phyloP scores from a whole-genome alignment of 2,113 vertebrate species.

The Synchiropus splendidus region DNA sequence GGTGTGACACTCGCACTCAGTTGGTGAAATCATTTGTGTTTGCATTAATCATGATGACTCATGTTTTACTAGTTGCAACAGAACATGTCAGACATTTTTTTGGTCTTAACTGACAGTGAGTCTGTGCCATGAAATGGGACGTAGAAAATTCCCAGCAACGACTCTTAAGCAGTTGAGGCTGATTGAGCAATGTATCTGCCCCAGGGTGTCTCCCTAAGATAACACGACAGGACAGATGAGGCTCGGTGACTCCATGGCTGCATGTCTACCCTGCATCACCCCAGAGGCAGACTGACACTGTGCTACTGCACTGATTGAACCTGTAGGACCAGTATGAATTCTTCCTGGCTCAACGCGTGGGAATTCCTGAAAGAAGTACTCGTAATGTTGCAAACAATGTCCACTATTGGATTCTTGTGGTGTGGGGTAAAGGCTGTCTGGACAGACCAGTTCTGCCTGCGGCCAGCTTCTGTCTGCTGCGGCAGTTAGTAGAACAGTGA shows the following conservation, averaged over 20 bases:
- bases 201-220: conserved; percentile 24
- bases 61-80: too few species aligned
- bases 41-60: conserved; percentile 2
- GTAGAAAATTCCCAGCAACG: conserved; percentile 14
- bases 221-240: conserved; percentile 26
- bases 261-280: conserved; percentile 1
- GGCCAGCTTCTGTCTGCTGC: conserved; percentile 9
- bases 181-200: conserved; percentile 35
- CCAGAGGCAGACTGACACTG: conserved; percentile 19
- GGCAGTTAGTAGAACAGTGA: too few species aligned
- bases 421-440: conserved; percentile 9
- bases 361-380: conserved; percentile 25
- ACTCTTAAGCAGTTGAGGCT: conserved; percentile 15
- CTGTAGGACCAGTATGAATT: conserved; percentile 55
- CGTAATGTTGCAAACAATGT: conserved; percentile 11
- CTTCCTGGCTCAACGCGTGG: conserved; percentile 24
- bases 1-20: not conserved
- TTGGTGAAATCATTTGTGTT: conserved; percentile 3
- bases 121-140: conserved; percentile 1
- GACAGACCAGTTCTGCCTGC: conserved; percentile 27
- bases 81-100: conserved; percentile 1
- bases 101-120: conserved; percentile 2
- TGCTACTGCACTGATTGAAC: conserved; percentile 44
- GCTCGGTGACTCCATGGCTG: conserved; percentile 8
- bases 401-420: conserved; percentile 3